Conservation (phyloP, 2,113 vertebrate species). For the Xerus inauris region DNA sequence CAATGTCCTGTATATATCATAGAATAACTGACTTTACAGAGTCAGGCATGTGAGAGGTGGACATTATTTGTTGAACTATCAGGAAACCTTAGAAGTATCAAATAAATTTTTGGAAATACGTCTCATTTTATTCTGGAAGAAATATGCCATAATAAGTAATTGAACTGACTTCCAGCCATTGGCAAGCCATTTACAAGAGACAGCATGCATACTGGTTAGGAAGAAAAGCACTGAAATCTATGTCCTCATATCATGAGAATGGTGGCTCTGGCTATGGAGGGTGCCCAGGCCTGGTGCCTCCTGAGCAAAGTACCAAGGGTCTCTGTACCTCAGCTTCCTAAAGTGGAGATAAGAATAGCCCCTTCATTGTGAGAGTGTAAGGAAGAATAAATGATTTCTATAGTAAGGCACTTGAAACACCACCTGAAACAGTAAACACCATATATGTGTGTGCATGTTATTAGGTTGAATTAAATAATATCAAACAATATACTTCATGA, state of each 20-base stretch:
- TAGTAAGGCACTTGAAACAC: not conserved
- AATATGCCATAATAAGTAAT: not conserved
- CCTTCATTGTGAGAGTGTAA: not conserved
- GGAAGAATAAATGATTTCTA: not conserved
- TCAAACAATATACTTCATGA: not conserved
- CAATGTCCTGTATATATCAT: too few species aligned
- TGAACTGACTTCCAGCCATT: not conserved
- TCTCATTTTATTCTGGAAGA: not conserved
- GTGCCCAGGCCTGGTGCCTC: not conserved
- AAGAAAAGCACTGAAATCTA: not conserved
- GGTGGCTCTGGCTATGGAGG: not conserved
- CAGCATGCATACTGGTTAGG: not conserved
- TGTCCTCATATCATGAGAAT: not conserved
- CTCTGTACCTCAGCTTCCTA: not conserved
- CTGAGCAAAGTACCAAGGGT: not conserved
- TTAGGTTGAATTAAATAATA: not conserved
- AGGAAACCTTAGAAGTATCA: not conserved
- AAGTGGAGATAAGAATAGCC: not conserved
- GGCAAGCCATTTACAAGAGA: not conserved
- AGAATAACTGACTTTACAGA: not conserved
- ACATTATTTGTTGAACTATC: not conserved
- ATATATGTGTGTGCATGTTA: not conserved
- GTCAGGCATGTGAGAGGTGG: not conserved
- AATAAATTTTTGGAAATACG: not conserved
- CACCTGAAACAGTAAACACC: not conserved